A percentile compares a stretch with the other conserved stretches of the same genome.
Conservation (phyloP, 2,888 invertebrate genomes). For the Ochropleura leucogaster region DNA sequence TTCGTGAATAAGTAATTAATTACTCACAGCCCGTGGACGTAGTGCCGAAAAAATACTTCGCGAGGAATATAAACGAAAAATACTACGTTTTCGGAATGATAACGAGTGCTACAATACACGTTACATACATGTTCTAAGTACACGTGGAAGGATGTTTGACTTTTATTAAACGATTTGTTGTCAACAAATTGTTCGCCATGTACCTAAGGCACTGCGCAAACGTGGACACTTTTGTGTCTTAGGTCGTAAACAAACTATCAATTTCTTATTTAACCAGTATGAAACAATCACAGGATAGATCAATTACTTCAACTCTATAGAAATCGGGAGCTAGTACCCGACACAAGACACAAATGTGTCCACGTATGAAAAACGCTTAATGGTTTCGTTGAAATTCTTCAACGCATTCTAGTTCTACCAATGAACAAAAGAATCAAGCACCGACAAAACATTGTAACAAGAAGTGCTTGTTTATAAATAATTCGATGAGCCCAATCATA, state of each 20-base stretch:
- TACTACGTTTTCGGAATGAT: background rate
- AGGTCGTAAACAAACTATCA: too few species aligned
- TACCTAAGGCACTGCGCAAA: too few species aligned
- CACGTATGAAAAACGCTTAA: background rate
- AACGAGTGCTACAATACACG: background rate
- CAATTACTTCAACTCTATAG: too few species aligned
- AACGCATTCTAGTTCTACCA: background rate
- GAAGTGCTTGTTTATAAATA: slow-evolving; percentile 53
- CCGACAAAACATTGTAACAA: slow-evolving; percentile 14
- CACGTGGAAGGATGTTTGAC: background rate
- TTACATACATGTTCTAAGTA: background rate
- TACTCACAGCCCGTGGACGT: background rate
- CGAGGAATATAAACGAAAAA: background rate
- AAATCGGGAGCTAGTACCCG: too few species aligned
- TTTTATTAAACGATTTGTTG: background rate
- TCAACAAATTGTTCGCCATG: background rate
- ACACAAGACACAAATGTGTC: too few species aligned
- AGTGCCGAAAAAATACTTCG: background rate
- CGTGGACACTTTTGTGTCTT: too few species aligned
- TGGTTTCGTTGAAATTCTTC: background rate
- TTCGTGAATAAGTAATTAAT: background rate
- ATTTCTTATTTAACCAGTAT: too few species aligned
- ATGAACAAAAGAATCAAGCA: slow-evolving; percentile 11
- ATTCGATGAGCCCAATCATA: slow-evolving; percentile 59
- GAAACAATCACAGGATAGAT: too few species aligned